Base-by-base conservation (phyloP, 2,113 vertebrate genomes). In the Corynorhinus townsendii region DNA sequence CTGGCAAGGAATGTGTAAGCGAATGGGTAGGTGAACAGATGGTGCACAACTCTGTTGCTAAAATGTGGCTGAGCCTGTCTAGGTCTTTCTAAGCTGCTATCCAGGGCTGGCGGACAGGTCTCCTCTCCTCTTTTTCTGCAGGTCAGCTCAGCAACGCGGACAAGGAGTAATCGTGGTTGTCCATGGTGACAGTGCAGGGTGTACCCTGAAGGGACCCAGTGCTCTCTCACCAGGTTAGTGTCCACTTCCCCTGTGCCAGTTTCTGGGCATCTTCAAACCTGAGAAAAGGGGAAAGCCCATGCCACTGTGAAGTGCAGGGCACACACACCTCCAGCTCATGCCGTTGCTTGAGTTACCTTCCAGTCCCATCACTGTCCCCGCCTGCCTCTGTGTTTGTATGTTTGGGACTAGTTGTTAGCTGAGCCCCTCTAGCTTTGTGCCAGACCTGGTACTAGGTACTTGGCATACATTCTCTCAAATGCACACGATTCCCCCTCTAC, bases 121-220 rank as follows among this genome's bases (percentile, higher is more conserved):
- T 91, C 26, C 66, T 96, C 38, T 83, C 83, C 80, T 95, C 89
- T 96, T 81, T 93, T 59, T 96, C 52, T 75, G 5, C 84, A 99
- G 99, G 99, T 10, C 80, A 96, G 40, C 97, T 99, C 90, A 99
- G 98, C 56, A 99, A 99, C 95, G 98, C 99, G 7, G 99, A 99
- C 72, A 98, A 98, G 62, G 99, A 99, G 93, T 99, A 85, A 99
- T 98, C n/a, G 98, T 99, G 90, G 96, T 99, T 40, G 98, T 99
- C 66, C 99, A 99, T 20, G 96, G 99, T 97, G 99, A 99, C 52
- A 98, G 91, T 98, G 99, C 83, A 98, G 99, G 45, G 98, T 99
- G 94, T 99, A 98, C 94, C 94, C 99, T 98, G 0, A 99, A 99
- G 97, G 97, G 99, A 99, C 40, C 98, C 98, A 24, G 97, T 91